A percentile compares a stretch with the other conserved stretches of the same genome.
Conservation (phyloP, 1,140 invertebrate genomes). For the Drosophila ogumai region DNA sequence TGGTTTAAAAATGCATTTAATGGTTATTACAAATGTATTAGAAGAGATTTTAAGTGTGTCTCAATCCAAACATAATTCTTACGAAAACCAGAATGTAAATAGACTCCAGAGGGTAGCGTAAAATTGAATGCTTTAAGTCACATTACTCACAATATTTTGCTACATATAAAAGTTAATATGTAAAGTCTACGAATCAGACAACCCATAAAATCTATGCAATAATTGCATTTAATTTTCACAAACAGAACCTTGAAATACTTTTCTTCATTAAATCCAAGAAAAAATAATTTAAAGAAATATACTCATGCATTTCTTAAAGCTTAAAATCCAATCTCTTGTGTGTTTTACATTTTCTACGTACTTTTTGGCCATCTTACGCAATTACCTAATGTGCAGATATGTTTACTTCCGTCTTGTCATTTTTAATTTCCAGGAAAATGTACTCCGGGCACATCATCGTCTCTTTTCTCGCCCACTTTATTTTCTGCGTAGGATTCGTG, state of each 20-base stretch:
- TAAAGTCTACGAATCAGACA: too few relatives aligned
- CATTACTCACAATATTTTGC: too few relatives aligned
- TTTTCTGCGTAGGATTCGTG: conserved; percentile 2
- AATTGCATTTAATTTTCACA: neutral
- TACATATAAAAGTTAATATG: too few relatives aligned
- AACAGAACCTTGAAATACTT: neutral
- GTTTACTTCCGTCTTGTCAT: conserved; percentile 12
- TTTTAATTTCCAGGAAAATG: conserved; percentile 41
- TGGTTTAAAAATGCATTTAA: conserved; percentile 14
- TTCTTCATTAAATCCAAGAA: neutral
- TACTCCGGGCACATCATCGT: neutral
- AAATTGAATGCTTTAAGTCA: neutral
- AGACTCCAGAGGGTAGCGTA: too few relatives aligned
- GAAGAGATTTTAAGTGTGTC: conserved; percentile 2
- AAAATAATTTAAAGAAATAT: neutral
- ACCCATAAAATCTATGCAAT: neutral
- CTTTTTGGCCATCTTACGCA: neutral
- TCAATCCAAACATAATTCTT: neutral
- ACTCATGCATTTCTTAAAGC: neutral
- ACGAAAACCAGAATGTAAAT: too few relatives aligned
- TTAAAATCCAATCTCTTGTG: neutral
- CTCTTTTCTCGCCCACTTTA: neutral
- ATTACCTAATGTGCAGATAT: conserved; percentile 17
- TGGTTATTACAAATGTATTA: conserved; percentile 19
- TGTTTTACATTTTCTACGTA: neutral